Conservation (phyloP, 1,140 invertebrate species). For the Trinorchestia longiramus region DNA sequence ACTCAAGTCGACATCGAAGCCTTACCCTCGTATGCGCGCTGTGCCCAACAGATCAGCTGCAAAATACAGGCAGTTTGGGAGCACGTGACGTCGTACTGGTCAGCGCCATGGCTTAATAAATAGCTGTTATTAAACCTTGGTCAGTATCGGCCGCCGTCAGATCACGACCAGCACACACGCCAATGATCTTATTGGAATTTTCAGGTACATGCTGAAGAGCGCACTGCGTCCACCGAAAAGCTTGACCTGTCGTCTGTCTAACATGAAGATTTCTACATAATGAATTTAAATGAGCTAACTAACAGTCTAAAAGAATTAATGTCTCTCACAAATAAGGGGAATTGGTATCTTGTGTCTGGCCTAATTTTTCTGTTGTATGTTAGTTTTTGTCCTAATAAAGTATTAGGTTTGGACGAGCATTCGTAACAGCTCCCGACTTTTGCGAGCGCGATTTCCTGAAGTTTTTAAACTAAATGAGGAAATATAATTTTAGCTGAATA, state of each 20-base stretch:
- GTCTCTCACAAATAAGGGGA: too few species aligned
- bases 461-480: too few species aligned
- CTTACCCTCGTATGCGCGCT: neutral
- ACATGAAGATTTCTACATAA: too few species aligned
- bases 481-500: too few species aligned
- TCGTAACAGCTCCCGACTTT: too few species aligned
- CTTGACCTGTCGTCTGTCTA: neutral
- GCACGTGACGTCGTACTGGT: neutral
- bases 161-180: neutral
- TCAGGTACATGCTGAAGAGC: neutral
- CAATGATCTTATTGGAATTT: neutral
- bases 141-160: neutral
- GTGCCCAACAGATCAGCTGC: neutral
- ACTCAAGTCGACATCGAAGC: neutral
- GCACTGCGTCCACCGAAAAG: neutral
- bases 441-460: too few species aligned
- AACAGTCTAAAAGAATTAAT: too few species aligned
- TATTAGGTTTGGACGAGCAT: too few species aligned
- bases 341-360: too few species aligned
- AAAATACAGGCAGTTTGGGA: neutral
- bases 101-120: neutral
- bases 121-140: neutral
- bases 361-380: too few species aligned
- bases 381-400: too few species aligned
- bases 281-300: too few species aligned